Evolutionary conservation across 2,888 invertebrate species (phyloP).

Genomic region (Tenodera sinensis): DNA sequence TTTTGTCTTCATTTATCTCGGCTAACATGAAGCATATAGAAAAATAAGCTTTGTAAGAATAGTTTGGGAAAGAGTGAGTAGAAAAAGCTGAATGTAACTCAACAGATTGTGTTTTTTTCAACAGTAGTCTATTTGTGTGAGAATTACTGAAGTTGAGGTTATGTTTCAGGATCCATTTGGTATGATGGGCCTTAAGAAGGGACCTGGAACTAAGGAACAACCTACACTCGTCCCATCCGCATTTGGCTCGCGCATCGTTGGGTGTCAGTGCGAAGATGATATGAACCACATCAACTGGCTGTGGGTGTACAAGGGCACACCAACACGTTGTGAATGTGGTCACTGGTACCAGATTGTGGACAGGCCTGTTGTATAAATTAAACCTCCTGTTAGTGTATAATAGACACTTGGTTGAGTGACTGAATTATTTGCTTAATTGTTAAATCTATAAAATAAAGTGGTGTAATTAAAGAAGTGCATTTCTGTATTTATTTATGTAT

Average conservation of each 20-base stretch:
- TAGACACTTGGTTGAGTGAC: background rate
- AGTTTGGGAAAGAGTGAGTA: too few species aligned
- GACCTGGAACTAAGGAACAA: slow-evolving; percentile 72
- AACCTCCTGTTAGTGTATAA: background rate
- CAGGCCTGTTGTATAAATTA: slow-evolving; percentile 45
- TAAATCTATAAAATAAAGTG: too few species aligned
- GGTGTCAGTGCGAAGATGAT: slow-evolving; percentile 96
- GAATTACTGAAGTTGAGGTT: too few species aligned
- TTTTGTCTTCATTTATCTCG: too few species aligned
- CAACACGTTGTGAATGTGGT: slow-evolving; percentile 93
- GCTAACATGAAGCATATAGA: too few species aligned
- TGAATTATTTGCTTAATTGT: too few species aligned
- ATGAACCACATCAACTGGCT: slow-evolving; percentile 87
- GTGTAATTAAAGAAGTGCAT: too few species aligned
- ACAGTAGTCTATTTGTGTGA: too few species aligned
- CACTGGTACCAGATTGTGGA: slow-evolving; percentile 92
- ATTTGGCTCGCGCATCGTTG: slow-evolving; percentile 84
- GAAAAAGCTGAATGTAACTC: too few species aligned
- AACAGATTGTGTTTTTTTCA: too few species aligned
- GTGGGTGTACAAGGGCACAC: slow-evolving; percentile 86
- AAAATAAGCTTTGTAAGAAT: too few species aligned
- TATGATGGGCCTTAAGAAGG: slow-evolving; percentile 70
- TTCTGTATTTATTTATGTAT: too few species aligned
- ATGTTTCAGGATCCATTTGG: slow-evolving; percentile 66
- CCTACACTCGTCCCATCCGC: slow-evolving; percentile 91